Evolutionary conservation across 2,797 vertebrate species (phyloP).

Genomic region (Chrysocyon brachyurus): DNA sequence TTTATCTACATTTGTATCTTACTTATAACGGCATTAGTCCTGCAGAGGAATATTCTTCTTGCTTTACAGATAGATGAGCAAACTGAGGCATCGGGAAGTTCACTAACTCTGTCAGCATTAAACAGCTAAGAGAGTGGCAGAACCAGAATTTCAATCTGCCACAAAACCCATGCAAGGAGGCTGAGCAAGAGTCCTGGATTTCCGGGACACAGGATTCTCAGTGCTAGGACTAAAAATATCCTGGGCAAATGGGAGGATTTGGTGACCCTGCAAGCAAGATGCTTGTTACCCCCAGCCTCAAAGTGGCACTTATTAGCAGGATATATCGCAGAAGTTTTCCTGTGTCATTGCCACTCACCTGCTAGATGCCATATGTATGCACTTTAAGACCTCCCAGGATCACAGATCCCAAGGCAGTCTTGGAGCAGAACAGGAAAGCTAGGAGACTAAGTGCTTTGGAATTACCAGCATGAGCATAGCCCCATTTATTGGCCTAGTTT

Average conservation of each 20-base stretch:
- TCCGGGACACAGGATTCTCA: neutral
- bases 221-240: neutral
- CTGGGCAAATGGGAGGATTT: no score
- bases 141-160: neutral
- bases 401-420: neutral
- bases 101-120: no score
- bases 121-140: neutral
- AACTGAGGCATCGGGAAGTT: neutral
- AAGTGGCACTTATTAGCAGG: no score
- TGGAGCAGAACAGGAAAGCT: neutral
- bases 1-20: neutral
- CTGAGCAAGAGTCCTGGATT: neutral
- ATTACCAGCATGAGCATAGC: neutral
- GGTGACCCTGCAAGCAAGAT: no score
- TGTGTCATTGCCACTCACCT: accelerated
- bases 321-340: neutral
- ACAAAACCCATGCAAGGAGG: neutral
- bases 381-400: neutral
- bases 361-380: neutral
- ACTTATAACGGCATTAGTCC: accelerated
- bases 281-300: neutral
- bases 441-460: neutral
- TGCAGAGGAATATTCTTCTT: neutral
- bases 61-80: neutral
- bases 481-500: neutral